A percentile compares a stretch with the other conserved stretches of the same genome.
These are phyloP conservation scores for Incurvaria masculella DNA, from an alignment of 2,888 invertebrate genomes.

Conservation along the genomic window DNA sequence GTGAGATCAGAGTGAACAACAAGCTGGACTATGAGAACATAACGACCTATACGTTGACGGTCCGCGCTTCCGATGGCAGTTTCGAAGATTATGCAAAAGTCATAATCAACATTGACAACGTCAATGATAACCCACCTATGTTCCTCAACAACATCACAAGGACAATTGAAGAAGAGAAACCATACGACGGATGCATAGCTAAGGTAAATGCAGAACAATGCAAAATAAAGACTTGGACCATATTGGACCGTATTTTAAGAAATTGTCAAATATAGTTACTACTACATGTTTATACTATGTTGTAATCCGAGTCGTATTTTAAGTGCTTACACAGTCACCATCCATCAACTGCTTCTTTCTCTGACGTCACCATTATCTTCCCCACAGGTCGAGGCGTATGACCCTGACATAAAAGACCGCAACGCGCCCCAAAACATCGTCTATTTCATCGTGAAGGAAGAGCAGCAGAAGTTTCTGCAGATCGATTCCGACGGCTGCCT, in stretches of 20 bases:
- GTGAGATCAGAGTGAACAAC: conserved; percentile 77
- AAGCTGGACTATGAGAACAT: conserved; percentile 80
- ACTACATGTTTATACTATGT: no score
- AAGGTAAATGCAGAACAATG: no score
- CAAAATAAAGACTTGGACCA: no score
- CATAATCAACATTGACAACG: conserved; percentile 80
- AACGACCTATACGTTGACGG: conserved; percentile 80
- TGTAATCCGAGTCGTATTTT: no score
- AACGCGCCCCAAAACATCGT: conserved; percentile 74
- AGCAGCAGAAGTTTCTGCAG: conserved; percentile 66
- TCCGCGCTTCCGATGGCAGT: conserved; percentile 80
- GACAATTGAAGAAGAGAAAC: conserved; percentile 71
- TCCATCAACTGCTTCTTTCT: no score
- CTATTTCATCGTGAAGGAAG: conserved; percentile 69
- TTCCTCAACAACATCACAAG: conserved; percentile 73
- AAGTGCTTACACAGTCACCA: no score
- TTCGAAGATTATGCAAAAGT: conserved; percentile 82
- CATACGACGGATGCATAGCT: conserved; percentile 67
- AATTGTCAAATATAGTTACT: no score
- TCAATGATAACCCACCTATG: conserved; percentile 90
- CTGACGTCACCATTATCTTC: conserved; percentile 3
- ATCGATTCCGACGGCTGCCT: conserved; percentile 77
- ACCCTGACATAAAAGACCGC: conserved; percentile 80
- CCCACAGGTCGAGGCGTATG: conserved; percentile 66
- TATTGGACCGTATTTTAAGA: no score